Base-by-base conservation (phyloP, 1,140 invertebrate genomes). In the Zaprionus taronus region DNA sequence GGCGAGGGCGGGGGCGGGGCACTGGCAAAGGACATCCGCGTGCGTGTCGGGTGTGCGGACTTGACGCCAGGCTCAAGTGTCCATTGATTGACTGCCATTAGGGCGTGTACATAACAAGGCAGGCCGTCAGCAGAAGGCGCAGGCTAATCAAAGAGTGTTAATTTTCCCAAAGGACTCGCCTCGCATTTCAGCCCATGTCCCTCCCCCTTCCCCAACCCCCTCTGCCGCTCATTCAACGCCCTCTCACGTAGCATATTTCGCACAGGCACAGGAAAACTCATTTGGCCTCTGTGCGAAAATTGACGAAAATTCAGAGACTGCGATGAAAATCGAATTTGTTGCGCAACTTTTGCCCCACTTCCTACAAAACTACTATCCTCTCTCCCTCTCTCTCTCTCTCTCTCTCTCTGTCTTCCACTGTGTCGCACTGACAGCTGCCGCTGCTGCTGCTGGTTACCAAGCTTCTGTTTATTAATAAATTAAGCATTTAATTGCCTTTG, bases 61-160 rank as follows among this genome's bases (percentile, higher is more conserved):
- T 47, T 58, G 66, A 68, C 61, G 84, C 72, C 67, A 28, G 83
- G 81, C 84, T 89, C 85, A 79, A 89, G 85, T 90, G 83, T 81
- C 81, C 84, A 87, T 87, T 87, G 83, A 87, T 87, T 87, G 83
- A 87, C 83, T 87, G 84, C 78, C 85, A 83, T 81, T 83, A 84
- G 83, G 84, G 84, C 85, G 84, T 89, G 90, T 89, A 84, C 84
- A 85, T 89, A 87, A 87, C 89, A 89, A 83, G 38, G 80, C 75
- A 72, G 58, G 44, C 26, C 28, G 47, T 24, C 31, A 51, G 28
- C n/a, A 55, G 38, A 73, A 63, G 61, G 53, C 65, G 68, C 34
- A 44, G 56, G 36, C 83, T 87, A 87, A 87, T 87, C 83, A 87
- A 87, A 87, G 84, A 89, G 85, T 90, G 85, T 90, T 89, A 89